phyloP scores from a whole-genome alignment of 2,797 vertebrate genomes.

The Leuciscus waleckii region DNA sequence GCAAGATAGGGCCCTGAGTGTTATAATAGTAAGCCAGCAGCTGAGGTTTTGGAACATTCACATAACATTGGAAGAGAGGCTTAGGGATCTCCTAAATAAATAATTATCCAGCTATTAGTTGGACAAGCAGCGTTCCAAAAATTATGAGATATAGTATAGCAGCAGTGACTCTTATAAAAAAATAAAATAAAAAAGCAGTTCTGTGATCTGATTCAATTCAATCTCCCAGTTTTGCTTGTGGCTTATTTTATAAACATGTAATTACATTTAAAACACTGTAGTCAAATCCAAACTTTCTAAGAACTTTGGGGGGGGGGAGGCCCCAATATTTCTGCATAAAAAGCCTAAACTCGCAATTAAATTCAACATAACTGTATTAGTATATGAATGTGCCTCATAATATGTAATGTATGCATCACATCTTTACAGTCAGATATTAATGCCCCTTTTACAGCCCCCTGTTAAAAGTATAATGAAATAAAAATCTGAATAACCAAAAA shows the following conservation, averaged over 20 bases:
- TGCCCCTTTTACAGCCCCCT: background rate
- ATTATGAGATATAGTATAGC: background rate
- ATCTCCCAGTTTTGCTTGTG: background rate
- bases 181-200: background rate
- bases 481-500: background rate
- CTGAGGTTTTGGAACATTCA: background rate
- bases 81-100: slow-evolving; percentile 5
- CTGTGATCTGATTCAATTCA: background rate
- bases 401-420: background rate
- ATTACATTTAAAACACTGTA: background rate
- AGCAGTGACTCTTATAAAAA: background rate
- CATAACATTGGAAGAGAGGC: slow-evolving; percentile 1
- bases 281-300: background rate
- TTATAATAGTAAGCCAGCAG: slow-evolving; percentile 2
- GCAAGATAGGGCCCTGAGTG: background rate
- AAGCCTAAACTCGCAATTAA: background rate
- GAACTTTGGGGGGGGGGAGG: no score
- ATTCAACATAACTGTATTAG: background rate
- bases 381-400: background rate
- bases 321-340: background rate
- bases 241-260: background rate
- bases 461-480: background rate
- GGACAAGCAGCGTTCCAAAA: background rate
- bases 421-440: background rate
- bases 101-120: background rate